Percentiles rank a stretch among this genome's conserved stretches.
Conservation (phyloP, 2,888 invertebrate species). For the Habroteleia sp. region DNA sequence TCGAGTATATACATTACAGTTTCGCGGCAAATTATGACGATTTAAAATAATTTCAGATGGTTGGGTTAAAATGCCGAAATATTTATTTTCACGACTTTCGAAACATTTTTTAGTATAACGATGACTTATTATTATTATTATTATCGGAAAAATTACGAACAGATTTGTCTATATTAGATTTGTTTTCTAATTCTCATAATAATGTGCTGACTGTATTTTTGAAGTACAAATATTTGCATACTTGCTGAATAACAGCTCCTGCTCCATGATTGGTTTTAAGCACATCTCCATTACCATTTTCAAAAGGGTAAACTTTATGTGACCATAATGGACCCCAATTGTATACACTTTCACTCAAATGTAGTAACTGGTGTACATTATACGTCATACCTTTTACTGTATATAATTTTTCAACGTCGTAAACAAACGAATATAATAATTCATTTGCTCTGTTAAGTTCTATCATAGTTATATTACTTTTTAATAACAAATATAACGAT, state of each 20-base stretch:
- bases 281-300: conserved; percentile 8
- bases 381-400: neutral
- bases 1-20: too few relatives aligned
- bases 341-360: neutral
- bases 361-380: conserved; percentile 3
- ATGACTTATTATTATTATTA: too few relatives aligned
- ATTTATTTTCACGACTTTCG: too few relatives aligned
- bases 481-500: conserved; percentile 5
- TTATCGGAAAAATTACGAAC: too few relatives aligned
- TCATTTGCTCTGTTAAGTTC: neutral
- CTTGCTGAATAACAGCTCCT: neutral
- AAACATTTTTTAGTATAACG: too few relatives aligned
- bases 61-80: too few relatives aligned
- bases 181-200: too few relatives aligned
- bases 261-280: conserved; percentile 5
- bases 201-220: too few relatives aligned
- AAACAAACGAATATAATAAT: neutral
- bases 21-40: too few relatives aligned
- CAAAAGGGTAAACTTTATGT: conserved; percentile 4
- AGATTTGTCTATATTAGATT: too few relatives aligned
- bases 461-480: neutral
- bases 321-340: conserved; percentile 10
- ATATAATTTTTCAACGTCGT: neutral
- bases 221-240: too few relatives aligned
- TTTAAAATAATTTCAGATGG: too few relatives aligned